Evolutionary conservation across 1,140 invertebrate species (phyloP).

Genomic region (Frieseomelitta varia): DNA sequence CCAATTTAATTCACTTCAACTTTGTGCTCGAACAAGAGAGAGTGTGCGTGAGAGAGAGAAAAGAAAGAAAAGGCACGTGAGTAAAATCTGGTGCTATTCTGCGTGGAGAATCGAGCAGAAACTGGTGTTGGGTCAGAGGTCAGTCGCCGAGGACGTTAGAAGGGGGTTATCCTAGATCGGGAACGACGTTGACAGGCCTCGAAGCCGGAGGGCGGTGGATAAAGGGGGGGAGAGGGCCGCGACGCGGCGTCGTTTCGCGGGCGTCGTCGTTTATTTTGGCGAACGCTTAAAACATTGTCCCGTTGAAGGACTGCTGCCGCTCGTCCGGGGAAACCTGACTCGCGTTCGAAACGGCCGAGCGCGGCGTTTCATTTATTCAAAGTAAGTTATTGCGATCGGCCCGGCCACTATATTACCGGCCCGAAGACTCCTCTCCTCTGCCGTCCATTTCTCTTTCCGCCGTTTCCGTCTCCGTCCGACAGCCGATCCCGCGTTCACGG

Average conservation of each 20-base stretch:
- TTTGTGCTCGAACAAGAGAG: not conserved
- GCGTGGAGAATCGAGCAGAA: not conserved
- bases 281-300: slow-evolving; percentile 69
- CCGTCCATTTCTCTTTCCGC: slow-evolving; percentile 66
- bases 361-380: slow-evolving; percentile 74
- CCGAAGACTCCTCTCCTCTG: slow-evolving; percentile 59
- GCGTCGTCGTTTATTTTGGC: slow-evolving; percentile 63
- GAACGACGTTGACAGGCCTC: slow-evolving; percentile 47
- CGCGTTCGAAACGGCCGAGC: slow-evolving; percentile 63
- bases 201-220: slow-evolving; percentile 12
- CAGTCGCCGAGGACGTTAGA: slow-evolving; percentile 16
- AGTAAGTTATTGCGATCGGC: slow-evolving; percentile 73
- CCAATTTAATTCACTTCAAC: too few species aligned
- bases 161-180: slow-evolving; percentile 51
- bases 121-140: not conserved
- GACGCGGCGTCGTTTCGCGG: slow-evolving; percentile 30
- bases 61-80: not conserved
- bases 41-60: too few species aligned
- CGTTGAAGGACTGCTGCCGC: slow-evolving; percentile 69
- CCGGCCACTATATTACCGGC: slow-evolving; percentile 67
- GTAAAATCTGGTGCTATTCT: not conserved
- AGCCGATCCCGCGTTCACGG: slow-evolving; percentile 8
- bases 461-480: slow-evolving; percentile 53
- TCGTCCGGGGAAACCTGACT: slow-evolving; percentile 68
- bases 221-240: slow-evolving; percentile 21